A percentile compares a stretch with the other conserved stretches of the same genome.
Conservation (phyloP, 2,797 vertebrate genomes). For the Cyclopterus lumpus region DNA sequence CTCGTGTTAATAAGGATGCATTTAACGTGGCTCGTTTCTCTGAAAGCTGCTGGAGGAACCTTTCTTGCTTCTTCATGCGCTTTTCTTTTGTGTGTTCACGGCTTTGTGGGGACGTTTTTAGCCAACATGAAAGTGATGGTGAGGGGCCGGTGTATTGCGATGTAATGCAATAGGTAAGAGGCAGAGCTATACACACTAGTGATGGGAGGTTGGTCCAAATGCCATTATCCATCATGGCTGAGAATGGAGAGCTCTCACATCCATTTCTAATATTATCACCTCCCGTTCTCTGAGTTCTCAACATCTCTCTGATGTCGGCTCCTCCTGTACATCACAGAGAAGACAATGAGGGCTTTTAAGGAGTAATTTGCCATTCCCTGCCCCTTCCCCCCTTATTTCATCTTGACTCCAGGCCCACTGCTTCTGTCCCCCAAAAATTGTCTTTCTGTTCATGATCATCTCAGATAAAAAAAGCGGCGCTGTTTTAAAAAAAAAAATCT, state of each 20-base stretch:
- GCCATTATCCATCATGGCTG: constrained; percentile 58
- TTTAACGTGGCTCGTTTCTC: not conserved
- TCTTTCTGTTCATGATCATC: constrained; percentile 52
- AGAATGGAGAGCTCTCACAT: constrained; percentile 62
- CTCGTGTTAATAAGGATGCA: not conserved
- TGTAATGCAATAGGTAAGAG: constrained; percentile 59
- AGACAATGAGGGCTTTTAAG: constrained; percentile 71
- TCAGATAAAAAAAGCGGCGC: constrained; percentile 57
- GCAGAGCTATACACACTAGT: constrained; percentile 44
- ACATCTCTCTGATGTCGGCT: constrained; percentile 62
- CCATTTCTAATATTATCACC: constrained; percentile 61
- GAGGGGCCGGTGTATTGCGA: constrained; percentile 31
- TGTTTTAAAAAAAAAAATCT: constrained; percentile 67
- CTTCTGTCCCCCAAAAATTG: constrained; percentile 47
- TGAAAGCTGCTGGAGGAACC: not conserved
- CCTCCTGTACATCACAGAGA: constrained; percentile 55
- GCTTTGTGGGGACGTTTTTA: constrained; percentile 31
- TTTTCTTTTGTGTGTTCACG: constrained; percentile 11
- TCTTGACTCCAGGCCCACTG: constrained; percentile 46
- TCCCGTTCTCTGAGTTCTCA: constrained; percentile 48
- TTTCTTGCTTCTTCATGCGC: not conserved
- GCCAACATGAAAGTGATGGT: constrained; percentile 24
- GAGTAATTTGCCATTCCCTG: constrained; percentile 63
- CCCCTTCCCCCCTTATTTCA: constrained; percentile 30
- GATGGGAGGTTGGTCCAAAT: constrained; percentile 55